Percentiles rank a stretch among this genome's conserved stretches.
Conservation (phyloP, 1,140 invertebrate genomes). For the Heliconius nattereri region DNA sequence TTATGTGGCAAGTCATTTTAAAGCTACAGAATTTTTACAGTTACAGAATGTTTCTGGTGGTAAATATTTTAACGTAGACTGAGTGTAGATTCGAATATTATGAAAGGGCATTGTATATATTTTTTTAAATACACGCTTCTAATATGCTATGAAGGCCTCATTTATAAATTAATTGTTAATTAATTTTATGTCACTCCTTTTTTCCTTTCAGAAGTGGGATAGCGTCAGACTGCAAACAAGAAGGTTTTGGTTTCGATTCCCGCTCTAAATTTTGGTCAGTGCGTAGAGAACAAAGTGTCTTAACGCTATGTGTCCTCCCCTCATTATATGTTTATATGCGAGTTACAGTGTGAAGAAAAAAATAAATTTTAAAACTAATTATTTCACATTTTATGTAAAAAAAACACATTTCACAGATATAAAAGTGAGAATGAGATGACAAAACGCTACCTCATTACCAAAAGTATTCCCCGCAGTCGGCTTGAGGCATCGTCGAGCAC, state of each 20-base stretch:
- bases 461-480: constrained; percentile 1
- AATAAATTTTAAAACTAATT: neutral
- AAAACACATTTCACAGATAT: neutral
- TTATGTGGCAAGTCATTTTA: neutral
- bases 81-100: neutral
- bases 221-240: no score
- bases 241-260: no score
- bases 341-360: neutral
- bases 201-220: no score
- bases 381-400: neutral
- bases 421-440: neutral
- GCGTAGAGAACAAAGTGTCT: no score
- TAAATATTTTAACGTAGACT: neutral
- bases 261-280: no score
- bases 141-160: no score
- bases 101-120: neutral
- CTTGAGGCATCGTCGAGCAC: neutral
- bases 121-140: neutral
- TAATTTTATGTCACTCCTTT: neutral
- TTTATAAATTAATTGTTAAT: neutral
- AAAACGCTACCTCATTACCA: neutral
- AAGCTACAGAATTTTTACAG: neutral
- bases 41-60: neutral
- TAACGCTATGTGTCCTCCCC: no score
- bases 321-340: no score